phyloP scores from a whole-genome alignment of 2,797 vertebrate species.

The Vipera latastei region DNA sequence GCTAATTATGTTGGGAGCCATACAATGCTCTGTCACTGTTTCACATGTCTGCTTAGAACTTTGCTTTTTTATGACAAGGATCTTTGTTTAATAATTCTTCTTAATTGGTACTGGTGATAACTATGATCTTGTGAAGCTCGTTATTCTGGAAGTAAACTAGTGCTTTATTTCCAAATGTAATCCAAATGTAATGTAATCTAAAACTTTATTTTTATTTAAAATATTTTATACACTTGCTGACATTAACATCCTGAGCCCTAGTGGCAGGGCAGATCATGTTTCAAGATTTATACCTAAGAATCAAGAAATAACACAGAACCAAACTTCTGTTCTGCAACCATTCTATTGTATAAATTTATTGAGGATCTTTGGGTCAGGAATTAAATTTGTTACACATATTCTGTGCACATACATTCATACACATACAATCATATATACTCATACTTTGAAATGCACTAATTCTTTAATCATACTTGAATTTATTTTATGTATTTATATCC shows the following conservation, averaged over 20 bases:
- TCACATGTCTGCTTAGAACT: neutral
- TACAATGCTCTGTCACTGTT: constrained; percentile 6
- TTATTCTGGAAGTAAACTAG: constrained; percentile 7
- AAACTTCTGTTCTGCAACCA: neutral
- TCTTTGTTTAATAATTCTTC: constrained; percentile 17
- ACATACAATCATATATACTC: neutral
- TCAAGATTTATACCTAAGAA: neutral
- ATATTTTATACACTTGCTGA: neutral
- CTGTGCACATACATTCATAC: neutral
- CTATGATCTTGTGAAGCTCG: constrained; percentile 18
- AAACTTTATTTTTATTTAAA: neutral
- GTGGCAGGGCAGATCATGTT: neutral
- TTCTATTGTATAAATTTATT: neutral
- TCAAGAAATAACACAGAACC: neutral
- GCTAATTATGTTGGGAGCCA: constrained; percentile 19
- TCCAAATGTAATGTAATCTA: constrained; percentile 8
- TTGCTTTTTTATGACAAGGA: constrained; percentile 8
- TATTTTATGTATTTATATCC: neutral
- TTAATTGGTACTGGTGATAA: constrained; percentile 15
- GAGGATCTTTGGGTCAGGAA: neutral
- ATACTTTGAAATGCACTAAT: constrained; percentile 1
- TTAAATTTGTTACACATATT: neutral
- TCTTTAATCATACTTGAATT: neutral
- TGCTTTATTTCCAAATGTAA: constrained; percentile 19
- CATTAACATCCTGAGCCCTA: neutral